Percentiles rank a stretch among this genome's conserved stretches.
These are phyloP conservation scores for Rhagophthalmus giganteus DNA, from an alignment of 2,888 invertebrate species.

Conservation along the genomic window DNA sequence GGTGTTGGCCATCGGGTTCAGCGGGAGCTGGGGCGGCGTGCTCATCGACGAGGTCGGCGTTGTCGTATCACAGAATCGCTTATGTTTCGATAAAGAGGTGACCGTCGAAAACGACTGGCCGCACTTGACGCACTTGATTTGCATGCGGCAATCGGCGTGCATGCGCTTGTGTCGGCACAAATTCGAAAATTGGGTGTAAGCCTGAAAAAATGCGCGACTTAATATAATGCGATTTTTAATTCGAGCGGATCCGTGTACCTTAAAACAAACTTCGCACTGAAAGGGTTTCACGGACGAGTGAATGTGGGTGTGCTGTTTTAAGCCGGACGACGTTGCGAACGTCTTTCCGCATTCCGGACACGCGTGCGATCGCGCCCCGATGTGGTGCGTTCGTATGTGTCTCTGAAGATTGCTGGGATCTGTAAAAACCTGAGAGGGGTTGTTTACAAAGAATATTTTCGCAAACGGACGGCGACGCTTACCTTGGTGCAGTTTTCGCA, in stretches of 20 bases:
- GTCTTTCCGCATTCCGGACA: constrained; percentile 99
- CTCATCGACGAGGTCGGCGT: constrained; percentile 53
- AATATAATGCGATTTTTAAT: no score
- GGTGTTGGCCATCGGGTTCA: constrained; percentile 48
- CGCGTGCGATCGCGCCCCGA: constrained; percentile 93
- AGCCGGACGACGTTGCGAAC: constrained; percentile 94
- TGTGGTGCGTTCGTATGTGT: constrained; percentile 94
- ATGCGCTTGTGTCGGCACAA: constrained; percentile 99
- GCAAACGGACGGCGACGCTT: constrained; percentile 47
- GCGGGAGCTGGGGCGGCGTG: constrained; percentile 45
- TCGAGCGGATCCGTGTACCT: no score
- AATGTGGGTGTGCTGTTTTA: constrained; percentile 99
- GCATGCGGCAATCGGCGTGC: constrained; percentile 94
- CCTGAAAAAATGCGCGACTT: no score
- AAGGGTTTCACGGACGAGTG: constrained; percentile 98
- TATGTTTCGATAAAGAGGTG: constrained; percentile 92
- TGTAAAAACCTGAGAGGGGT: constrained; percentile 80
- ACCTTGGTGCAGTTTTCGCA: constrained; percentile 93
- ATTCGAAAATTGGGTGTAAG: constrained; percentile 99
- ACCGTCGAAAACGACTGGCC: constrained; percentile 90
- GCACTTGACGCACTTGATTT: constrained; percentile 93
- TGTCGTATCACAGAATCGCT: constrained; percentile 91
- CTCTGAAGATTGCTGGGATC: constrained; percentile 96
- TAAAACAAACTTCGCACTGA: constrained; percentile 94
- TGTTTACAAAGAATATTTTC: background rate